Base-by-base conservation (phyloP, 2,888 invertebrate genomes). In the Petrophora chlorosata region DNA sequence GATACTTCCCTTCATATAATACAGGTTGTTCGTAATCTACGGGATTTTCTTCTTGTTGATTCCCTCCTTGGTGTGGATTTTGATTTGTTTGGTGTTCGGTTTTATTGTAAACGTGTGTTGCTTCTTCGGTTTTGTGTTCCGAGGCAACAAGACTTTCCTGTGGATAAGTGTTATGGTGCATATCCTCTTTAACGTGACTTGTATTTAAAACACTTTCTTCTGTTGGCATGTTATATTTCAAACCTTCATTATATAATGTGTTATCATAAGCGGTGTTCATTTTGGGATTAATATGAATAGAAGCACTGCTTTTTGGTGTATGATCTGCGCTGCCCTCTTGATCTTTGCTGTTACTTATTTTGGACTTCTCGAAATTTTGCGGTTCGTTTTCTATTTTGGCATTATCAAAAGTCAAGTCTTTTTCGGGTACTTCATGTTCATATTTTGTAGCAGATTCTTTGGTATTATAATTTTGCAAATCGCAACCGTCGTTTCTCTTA, bases 391-490 rank as follows among this genome's bases (percentile, higher is more conserved):
- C 45, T 35, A 41, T 25, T 53, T 33, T 16, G 19, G 42, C 8
- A 28, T 48, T 38, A 35, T 59, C 36, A 28, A 40, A 26, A 44
- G 55, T 17, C 14, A 63, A 29, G 50, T 71, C 67, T 56, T 70
- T 73, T 58, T 71, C 76, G 2, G 75, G 73, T 23, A 65, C 35
- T 25, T 71, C 67, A 7, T 66, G 43, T 23, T 54, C 45, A 45
- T 63, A 58, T 38, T 55, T 56, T 28, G 36, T 38, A 9, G 39
- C 16, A 23, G 41, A 38, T 17, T 50, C 52, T 22, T 51, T 41
- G 38, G 19, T 34, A 28, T 42, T 33, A 38, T 30, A 19, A 14
- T 36, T 33, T 34, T 40, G 44, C 15, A 40, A 44, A 29, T 26
- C 34, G 15, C 33, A 28, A 38, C 39, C 28, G 33, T 23, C 35